Conservation (phyloP, 2,113 vertebrate species). For the Myotis davidii region DNA sequence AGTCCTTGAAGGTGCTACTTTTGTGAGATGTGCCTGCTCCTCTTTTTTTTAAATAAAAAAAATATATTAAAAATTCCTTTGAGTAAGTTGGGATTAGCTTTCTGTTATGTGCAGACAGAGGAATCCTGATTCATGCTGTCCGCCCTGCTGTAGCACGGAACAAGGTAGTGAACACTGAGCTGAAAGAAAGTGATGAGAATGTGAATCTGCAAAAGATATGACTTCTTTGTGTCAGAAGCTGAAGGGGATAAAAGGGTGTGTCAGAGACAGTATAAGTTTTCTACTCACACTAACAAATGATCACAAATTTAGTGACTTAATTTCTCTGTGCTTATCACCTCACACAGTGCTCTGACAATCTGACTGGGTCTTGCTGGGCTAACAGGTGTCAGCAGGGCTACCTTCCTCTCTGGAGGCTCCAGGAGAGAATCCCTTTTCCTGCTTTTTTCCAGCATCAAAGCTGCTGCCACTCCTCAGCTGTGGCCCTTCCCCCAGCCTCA, state of each 20-base stretch:
- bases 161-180: not conserved
- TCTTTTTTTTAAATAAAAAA: not conserved
- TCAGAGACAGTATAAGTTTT: not conserved
- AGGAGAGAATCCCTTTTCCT: not conserved
- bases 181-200: not conserved
- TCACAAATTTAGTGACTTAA: not conserved
- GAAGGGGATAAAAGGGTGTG: not conserved
- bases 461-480: not conserved
- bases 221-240: not conserved
- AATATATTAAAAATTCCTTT: not conserved
- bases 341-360: not conserved
- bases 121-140: not conserved
- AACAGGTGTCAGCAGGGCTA: not conserved
- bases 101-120: not conserved
- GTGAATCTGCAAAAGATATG: not conserved
- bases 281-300: not conserved
- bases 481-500: not conserved
- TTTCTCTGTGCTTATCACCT: not conserved
- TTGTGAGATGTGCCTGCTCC: rapidly evolving
- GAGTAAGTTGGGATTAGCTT: not conserved
- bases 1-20: not conserved
- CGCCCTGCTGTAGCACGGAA: not conserved
- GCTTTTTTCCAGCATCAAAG: not conserved
- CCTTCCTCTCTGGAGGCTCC: not conserved
- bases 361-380: not conserved